Evolutionary conservation across 2,888 invertebrate species (phyloP).

Genomic region (Ypsolopha scabrella): DNA sequence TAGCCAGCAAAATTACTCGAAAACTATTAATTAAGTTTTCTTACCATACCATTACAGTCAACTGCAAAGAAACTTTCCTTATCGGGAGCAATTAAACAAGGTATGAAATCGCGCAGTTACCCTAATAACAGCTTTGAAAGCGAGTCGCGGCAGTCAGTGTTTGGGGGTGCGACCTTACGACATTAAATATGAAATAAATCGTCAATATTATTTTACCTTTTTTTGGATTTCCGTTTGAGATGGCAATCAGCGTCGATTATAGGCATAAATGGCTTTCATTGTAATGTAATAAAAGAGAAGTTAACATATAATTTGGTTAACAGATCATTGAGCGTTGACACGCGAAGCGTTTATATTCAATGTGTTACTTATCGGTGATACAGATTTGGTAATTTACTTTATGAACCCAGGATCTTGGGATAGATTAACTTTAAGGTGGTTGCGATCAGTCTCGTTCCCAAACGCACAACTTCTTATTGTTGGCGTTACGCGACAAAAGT

Average conservation of each 20-base stretch:
- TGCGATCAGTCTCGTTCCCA: too few relatives aligned
- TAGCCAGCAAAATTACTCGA: conserved; percentile 37
- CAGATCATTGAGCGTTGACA: too few relatives aligned
- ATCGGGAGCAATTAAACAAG: conserved; percentile 62
- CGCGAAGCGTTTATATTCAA: too few relatives aligned
- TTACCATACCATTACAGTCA: conserved; percentile 49
- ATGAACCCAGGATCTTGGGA: too few relatives aligned
- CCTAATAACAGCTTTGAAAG: conserved; percentile 20
- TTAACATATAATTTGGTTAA: too few relatives aligned
- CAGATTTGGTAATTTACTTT: too few relatives aligned
- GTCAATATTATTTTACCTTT: conserved; percentile 31
- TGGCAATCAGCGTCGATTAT: conserved; percentile 15
- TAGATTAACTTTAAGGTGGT: background rate
- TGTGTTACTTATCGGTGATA: too few relatives aligned
- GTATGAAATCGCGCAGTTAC: conserved; percentile 56
- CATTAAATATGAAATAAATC: conserved; percentile 54
- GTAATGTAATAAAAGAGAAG: too few relatives aligned
- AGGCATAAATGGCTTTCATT: too few relatives aligned
- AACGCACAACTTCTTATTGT: too few relatives aligned
- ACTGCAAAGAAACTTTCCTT: conserved; percentile 43
- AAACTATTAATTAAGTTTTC: conserved; percentile 57
- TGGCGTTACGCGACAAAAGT: too few relatives aligned
- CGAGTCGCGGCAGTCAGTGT: conserved; percentile 24
- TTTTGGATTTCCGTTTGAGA: conserved; percentile 37
- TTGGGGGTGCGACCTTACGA: conserved; percentile 28